A percentile compares a stretch with the other conserved stretches of the same genome.
These are phyloP conservation scores for Coenonympha arcania DNA, from an alignment of 2,888 invertebrate genomes.

Conservation along the genomic window DNA sequence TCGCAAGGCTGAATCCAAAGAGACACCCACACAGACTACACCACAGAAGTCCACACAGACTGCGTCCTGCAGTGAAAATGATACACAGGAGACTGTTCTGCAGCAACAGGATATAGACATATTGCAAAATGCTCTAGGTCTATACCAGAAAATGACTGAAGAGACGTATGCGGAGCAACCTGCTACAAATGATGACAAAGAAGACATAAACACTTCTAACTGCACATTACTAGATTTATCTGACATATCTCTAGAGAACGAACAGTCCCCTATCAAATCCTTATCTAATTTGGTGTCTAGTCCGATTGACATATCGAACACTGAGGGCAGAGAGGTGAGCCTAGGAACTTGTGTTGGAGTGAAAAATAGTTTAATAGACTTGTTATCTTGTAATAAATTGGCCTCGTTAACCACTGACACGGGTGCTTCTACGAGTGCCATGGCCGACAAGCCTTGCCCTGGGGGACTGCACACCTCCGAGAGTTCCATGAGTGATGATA, in stretches of 20 bases:
- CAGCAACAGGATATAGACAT: constrained; percentile 64
- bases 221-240: constrained; percentile 54
- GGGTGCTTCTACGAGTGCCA: constrained; percentile 52
- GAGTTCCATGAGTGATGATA: constrained; percentile 65
- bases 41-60: constrained; percentile 46
- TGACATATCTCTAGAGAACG: constrained; percentile 52
- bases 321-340: constrained; percentile 44
- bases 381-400: constrained; percentile 56
- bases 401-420: constrained; percentile 46
- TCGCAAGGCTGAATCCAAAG: constrained; percentile 47
- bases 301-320: constrained; percentile 53
- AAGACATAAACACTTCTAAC: constrained; percentile 50
- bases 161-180: constrained; percentile 50
- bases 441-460: constrained; percentile 48
- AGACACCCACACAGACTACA: constrained; percentile 50
- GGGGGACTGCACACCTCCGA: constrained; percentile 55
- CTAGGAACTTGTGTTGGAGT: constrained; percentile 56
- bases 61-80: constrained; percentile 38
- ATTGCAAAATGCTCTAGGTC: constrained; percentile 64
- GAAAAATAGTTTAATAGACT: constrained; percentile 63
- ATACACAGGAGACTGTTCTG: constrained; percentile 42
- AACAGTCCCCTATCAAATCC: constrained; percentile 77
- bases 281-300: constrained; percentile 77
- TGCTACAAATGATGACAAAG: constrained; percentile 43
- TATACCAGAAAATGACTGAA: constrained; percentile 61